These are phyloP conservation scores for Synanthedon tipuliformis DNA, from an alignment of 2,888 invertebrate species.

Conservation along the genomic window DNA sequence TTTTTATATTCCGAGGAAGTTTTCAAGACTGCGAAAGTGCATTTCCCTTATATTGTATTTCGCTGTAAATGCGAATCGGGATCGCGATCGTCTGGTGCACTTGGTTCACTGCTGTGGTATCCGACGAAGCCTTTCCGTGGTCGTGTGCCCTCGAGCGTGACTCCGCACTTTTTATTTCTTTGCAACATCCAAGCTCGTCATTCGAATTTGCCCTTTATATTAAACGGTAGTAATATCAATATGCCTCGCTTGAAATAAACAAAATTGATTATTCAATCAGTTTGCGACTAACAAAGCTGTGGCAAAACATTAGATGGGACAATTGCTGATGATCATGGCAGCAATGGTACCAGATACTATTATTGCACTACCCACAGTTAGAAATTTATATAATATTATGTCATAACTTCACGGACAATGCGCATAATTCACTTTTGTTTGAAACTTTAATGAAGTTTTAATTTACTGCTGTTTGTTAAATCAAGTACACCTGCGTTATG, in stretches of 20 bases:
- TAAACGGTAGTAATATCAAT: constrained; percentile 5
- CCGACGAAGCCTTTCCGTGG: constrained; percentile 22
- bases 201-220: constrained; percentile 14
- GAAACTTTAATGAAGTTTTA: background rate
- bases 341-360: too few species aligned
- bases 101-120: constrained; percentile 10
- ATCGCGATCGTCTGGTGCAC: constrained; percentile 11
- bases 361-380: too few species aligned
- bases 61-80: constrained; percentile 10
- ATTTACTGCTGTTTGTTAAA: background rate
- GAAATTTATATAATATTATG: background rate
- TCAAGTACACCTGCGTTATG: background rate
- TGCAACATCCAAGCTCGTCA: constrained; percentile 4
- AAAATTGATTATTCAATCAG: constrained; percentile 1
- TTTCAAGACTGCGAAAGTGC: constrained; percentile 25
- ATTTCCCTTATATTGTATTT: constrained; percentile 27
- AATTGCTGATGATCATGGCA: too few species aligned
- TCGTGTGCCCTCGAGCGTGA: constrained; percentile 40
- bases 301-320: too few species aligned
- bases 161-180: constrained; percentile 26
- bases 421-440: background rate
- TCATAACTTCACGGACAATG: background rate
- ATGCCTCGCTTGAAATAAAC: constrained; percentile 2
- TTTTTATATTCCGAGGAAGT: constrained; percentile 47
- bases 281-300: background rate